Evolutionary conservation across 2,113 vertebrate genomes (phyloP), one percentile per base, ranked within the genome.

Genomic region (Tychaedon coryphoeus): DNA sequence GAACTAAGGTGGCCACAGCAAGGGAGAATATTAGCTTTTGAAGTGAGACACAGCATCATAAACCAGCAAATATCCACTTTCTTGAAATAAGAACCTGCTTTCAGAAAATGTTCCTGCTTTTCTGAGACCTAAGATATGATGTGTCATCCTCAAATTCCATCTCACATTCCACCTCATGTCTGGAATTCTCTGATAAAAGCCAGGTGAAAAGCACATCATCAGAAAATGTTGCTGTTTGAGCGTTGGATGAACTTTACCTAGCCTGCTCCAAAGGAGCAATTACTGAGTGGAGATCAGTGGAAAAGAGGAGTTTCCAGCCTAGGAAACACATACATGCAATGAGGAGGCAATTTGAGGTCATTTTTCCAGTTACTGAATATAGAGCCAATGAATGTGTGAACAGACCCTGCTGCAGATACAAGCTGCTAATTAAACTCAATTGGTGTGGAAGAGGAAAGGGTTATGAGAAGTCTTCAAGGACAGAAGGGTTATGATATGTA

Each of bases 151-250:
- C 25, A 74, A 72, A 91, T 84, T 50, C 54, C 66, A 33, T 26
- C 71, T 54, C 40, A 56, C 78, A 38, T 77, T 77, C 45, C 64
- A 57, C 6, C 13, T 73, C 56, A n/a, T 33, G n/a, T 22, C 64
- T 77, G 79, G 65, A 77, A 70, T 70, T 76, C 47, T 89, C 19
- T 71, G 54, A 73, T 53, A 62, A 86, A 90, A 94, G 28, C 17
- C 38, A 58, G 34, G 58, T 60, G 69, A 67, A 73, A 69, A 66
- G 56, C 48, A n/a, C 14, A 2, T 28, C 5, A 9, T 69, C 47
- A 79, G 77, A 77, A 80, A 57, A 45, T 28, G 8, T 33, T 73
- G 56, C 57, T 73, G 1, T 57, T 26, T 42, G 36, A 83, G 4
- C 0, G 0, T 28, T 88, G 38, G 33, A 26, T 58, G 34, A 70